Evolutionary conservation across 2,888 invertebrate species (phyloP).

Genomic region (Sicus ferrugineus): DNA sequence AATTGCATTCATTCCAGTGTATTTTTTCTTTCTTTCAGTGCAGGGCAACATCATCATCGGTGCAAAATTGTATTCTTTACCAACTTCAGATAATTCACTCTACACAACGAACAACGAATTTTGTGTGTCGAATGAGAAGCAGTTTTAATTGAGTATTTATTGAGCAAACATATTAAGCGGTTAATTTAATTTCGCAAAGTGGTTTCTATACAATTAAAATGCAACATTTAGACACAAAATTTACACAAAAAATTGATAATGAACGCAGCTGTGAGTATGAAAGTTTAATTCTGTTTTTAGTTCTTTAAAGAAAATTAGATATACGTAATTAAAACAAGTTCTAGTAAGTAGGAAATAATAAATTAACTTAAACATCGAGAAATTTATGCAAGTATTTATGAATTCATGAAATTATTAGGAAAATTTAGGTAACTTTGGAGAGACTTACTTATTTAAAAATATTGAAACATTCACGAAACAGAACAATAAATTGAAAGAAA

Average conservation of each 20-base stretch:
- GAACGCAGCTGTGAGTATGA: constrained; percentile 8
- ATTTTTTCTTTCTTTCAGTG: not conserved
- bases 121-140: constrained; percentile 23
- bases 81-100: constrained; percentile 7
- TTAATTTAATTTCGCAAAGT: not conserved
- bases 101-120: constrained; percentile 28
- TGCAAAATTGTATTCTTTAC: not conserved
- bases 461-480: no score
- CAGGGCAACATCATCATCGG: not conserved
- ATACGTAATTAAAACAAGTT: no score
- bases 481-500: no score
- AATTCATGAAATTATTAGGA: no score
- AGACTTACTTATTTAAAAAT: no score
- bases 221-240: constrained; percentile 23
- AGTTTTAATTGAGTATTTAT: constrained; percentile 11
- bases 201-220: constrained; percentile 24
- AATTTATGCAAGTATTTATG: no score
- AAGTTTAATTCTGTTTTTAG: not conserved
- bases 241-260: constrained; percentile 17
- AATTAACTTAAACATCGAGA: no score
- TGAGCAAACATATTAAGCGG: not conserved
- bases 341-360: no score
- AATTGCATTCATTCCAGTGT: not conserved
- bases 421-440: no score
- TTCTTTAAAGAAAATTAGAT: no score